A percentile compares a stretch with the other conserved stretches of the same genome.
These are phyloP conservation scores for Gobionotothen gibberifrons DNA, from an alignment of 2,797 vertebrate genomes.

Conservation along the genomic window DNA sequence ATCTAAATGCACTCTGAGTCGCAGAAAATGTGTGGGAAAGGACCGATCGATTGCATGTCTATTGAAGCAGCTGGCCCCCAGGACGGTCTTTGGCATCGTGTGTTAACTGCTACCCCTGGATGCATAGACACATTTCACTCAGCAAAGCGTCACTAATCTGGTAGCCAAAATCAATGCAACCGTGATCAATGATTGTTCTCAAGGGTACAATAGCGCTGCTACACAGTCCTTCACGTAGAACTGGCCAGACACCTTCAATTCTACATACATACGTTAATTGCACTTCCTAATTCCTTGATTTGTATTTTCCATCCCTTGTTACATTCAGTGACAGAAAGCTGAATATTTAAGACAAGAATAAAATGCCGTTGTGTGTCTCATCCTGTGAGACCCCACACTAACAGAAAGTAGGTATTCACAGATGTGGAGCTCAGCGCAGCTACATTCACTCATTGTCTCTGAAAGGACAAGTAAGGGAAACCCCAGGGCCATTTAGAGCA, in stretches of 20 bases:
- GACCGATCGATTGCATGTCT: conserved; percentile 15
- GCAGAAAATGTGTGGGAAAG: conserved; percentile 6
- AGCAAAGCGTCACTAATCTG: conserved; percentile 30
- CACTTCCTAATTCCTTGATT: conserved; percentile 10
- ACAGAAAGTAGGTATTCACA: conserved; percentile 58
- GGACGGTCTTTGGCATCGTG: conserved; percentile 61
- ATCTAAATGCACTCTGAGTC: conserved; percentile 33
- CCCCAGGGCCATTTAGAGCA: conserved; percentile 32
- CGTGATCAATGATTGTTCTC: conserved; percentile 51
- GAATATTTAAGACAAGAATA: conserved; percentile 57
- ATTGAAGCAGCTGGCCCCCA: conserved; percentile 26
- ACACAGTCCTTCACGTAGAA: conserved; percentile 21
- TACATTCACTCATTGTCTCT: conserved; percentile 42
- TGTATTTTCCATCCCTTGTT: conserved; percentile 8
- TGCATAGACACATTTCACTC: conserved; percentile 62
- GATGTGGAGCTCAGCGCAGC: conserved; percentile 37
- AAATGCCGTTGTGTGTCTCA: conserved; percentile 45
- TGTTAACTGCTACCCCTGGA: conserved; percentile 62
- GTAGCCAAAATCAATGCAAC: conserved; percentile 40
- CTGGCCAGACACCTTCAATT: not conserved
- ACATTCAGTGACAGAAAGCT: conserved; percentile 30
- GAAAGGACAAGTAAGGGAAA: conserved; percentile 52
- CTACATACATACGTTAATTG: conserved; percentile 11
- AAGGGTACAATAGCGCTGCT: conserved; percentile 30
- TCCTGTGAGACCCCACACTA: conserved; percentile 46